Evolutionary conservation across 1,140 invertebrate genomes (phyloP), one percentile per base, ranked within the genome.

Genomic region (Caenorhabditis latens): DNA sequence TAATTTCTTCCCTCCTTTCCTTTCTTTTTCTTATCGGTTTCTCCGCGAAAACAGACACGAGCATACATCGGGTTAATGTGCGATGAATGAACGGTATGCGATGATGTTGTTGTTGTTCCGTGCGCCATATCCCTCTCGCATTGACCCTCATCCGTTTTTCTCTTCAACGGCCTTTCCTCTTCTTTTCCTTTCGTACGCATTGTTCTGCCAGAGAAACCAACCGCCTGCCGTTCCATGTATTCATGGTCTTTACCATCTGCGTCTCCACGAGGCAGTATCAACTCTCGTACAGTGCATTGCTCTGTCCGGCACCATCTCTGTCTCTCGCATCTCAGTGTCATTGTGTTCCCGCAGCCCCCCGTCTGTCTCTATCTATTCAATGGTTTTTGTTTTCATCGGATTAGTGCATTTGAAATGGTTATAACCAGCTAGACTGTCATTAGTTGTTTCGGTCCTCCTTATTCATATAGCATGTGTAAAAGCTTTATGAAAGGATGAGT

Each of bases 311-410:
- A 79, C 46, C 71, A 46, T 75, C 71, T 79, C 65, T 71, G n/a
- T 16, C 14, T 53, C 71, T 79, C 71, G n/a, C 71, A 24, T 79
- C 71, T 79, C 71, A 46, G 71, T 79, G 71, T 50, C 71, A 79
- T 79, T 79, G 63, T 67, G 71, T 79, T 79, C 71, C 71, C 71
- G 71, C 71, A 79, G 16, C 50, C 50, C 71, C 0, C 43, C 71
- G 71, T 79, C 71, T 79, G 71, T 50, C 71, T 79, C 46, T 24
- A 79, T 48, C 71, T 19, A 24, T 48, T 4, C 16, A 43, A 50
- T 4, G 71, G 71, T 79, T 79, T 79, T 79, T 79, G 71, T 79
- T 79, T 79, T 79, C 71, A 24, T 79, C 71, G 71, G 71, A 79
- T 79, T 79, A 79, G 46, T 50, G 71, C 46, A 79, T 79, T 71